These are phyloP conservation scores for Cnemophilus loriae DNA, from an alignment of 2,113 vertebrate species.

Conservation along the genomic window DNA sequence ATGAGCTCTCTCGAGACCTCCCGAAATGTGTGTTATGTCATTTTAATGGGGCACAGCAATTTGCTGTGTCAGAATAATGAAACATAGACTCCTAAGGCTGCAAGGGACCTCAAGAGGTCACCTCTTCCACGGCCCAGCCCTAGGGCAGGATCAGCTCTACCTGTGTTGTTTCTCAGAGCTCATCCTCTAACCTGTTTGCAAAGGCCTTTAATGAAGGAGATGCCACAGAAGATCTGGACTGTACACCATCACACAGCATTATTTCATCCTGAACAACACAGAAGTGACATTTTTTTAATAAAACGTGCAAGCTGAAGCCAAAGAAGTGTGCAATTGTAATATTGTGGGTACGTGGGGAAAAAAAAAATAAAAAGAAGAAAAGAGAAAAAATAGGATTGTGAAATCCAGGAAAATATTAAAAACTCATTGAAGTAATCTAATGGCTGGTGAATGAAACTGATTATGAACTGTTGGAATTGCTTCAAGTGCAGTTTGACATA, in stretches of 20 bases:
- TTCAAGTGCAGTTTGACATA: neutral
- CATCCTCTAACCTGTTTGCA: neutral
- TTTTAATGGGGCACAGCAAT: conserved; percentile 27
- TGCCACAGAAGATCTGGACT: neutral
- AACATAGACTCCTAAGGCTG: neutral
- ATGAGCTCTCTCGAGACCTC: conserved; percentile 22
- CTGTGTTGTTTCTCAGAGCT: neutral
- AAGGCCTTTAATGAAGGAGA: neutral
- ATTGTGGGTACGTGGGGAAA: rapidly evolving
- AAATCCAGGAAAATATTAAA: neutral
- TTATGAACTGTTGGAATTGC: neutral
- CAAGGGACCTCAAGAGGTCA: conserved; percentile 29
- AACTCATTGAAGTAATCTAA: neutral
- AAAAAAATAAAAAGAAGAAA: too few relatives aligned
- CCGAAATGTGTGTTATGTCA: neutral
- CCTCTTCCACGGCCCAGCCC: neutral
- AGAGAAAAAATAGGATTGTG: neutral
- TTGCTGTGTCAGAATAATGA: conserved; percentile 19
- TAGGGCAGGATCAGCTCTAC: conserved; percentile 31
- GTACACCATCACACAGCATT: neutral
- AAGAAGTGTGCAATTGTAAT: neutral
- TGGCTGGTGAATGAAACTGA: neutral
- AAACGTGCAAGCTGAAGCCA: neutral
- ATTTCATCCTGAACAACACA: neutral
- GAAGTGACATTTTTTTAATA: neutral